A percentile compares a stretch with the other conserved stretches of the same genome.
Evolutionary conservation across 2,797 vertebrate species (phyloP).

Genomic region (Hapalemur alaotrensis): DNA sequence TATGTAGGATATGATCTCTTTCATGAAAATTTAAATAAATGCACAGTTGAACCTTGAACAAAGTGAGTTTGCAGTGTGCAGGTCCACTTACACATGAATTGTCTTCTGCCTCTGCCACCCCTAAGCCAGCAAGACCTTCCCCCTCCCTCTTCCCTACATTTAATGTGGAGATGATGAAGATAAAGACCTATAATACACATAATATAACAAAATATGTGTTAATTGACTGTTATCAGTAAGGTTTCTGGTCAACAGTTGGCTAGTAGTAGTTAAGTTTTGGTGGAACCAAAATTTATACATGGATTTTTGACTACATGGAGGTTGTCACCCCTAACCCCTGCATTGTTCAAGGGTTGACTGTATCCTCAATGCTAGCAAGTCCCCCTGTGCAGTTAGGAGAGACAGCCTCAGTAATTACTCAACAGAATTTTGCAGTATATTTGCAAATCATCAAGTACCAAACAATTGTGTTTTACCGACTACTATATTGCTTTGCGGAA

Average conservation of each 20-base stretch:
- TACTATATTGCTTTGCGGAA: not conserved
- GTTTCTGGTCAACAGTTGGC: not conserved
- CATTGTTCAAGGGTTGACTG: not conserved
- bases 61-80: not conserved
- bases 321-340: too few species aligned
- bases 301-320: not conserved
- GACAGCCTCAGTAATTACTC: not conserved
- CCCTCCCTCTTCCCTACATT: too few species aligned
- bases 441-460: not conserved
- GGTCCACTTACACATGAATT: not conserved
- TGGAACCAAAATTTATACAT: not conserved
- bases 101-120: not conserved
- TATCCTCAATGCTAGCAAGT: not conserved
- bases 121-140: not conserved
- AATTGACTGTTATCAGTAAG: not conserved
- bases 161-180: not conserved
- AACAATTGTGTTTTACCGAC: not conserved
- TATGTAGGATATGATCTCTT: not conserved
- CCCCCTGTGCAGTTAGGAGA: not conserved
- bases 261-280: not conserved
- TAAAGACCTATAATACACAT: not conserved
- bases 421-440: not conserved
- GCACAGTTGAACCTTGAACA: not conserved
- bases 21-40: constrained; percentile 18
- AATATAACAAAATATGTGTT: not conserved